Base-by-base conservation (phyloP, 2,888 invertebrate genomes). In the Dasysyrphus albostriatus region DNA sequence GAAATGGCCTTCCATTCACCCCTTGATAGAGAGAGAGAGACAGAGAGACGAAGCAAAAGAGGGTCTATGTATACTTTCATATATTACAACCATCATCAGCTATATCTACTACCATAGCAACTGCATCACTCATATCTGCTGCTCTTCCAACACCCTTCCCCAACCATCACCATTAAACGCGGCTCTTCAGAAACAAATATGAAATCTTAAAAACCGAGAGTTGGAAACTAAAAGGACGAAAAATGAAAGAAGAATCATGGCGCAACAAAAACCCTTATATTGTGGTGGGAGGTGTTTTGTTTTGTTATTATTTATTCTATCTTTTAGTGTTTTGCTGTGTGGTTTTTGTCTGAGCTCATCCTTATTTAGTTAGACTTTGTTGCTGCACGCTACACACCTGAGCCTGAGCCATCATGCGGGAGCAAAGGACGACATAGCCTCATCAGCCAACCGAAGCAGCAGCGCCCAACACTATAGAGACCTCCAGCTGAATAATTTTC, bases 141-240 rank as follows among this genome's bases (percentile, higher is more conserved):
- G 9, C 7, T 56, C 2, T 3, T 10, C 10, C 51, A 8, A 14
- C 39, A 2, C 12, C 24, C 6, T 12, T 0, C 2, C 7, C 3
- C 8, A 19, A 9, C 14, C 37, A 39, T 29, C 14, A 19, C 49
- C n/a, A 32, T 10, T 34, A 8, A 32, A 42, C 51, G 61, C 16
- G 34, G 72, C 74, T 82, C 74, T 77, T 82, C 65, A 87, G 44
- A 77, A 85, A 85, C 73, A 73, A 85, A 87, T 75, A 87, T 83
- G 79, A 72, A 87, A 87, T 83, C 87, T 83, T 69, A 70, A 87
- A 85, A 83, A 70, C 73, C 56, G 65, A 73, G 69, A 1, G n/a
- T 54, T 65, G 34, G 4, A 47, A 87, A 82, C 82, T 69, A 87
- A 75, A 76, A 72, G 75, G 81, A 74, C 82, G 73, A 85, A 61